Conservation (phyloP, 2,888 invertebrate species). For the Amphimallon solstitiale region DNA sequence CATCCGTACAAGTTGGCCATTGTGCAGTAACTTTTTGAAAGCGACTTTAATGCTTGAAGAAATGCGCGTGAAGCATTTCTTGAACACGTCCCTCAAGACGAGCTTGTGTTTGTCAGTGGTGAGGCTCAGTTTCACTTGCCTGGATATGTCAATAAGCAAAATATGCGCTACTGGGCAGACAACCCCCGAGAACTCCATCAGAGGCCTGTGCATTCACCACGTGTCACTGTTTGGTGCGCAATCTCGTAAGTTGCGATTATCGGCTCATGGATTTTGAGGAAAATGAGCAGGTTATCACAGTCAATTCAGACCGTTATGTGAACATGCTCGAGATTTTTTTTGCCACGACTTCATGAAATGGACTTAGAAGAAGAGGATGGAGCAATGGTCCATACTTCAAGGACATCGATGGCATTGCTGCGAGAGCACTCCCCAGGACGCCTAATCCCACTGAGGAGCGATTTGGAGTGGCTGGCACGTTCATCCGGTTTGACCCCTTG, state of each 20-base stretch:
- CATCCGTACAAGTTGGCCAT: too few species aligned
- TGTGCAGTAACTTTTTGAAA: too few species aligned
- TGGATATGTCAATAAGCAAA: not conserved
- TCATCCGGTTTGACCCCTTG: not conserved
- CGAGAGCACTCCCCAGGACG: not conserved
- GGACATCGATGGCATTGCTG: too few species aligned
- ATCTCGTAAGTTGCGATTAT: not conserved
- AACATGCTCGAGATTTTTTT: slow-evolving; percentile 16
- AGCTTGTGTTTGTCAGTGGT: too few species aligned
- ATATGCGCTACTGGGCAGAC: slow-evolving; percentile 8
- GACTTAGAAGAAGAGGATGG: not conserved
- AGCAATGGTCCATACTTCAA: not conserved
- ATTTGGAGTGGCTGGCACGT: not conserved
- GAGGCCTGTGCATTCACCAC: not conserved
- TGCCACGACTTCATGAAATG: slow-evolving; percentile 8
- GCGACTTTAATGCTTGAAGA: too few species aligned
- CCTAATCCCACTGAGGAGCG: too few species aligned
- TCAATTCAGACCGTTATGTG: slow-evolving; percentile 23
- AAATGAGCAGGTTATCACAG: slow-evolving; percentile 22
- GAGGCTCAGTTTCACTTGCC: not conserved
- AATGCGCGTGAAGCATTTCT: too few species aligned
- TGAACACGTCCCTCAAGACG: too few species aligned
- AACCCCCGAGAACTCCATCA: slow-evolving; percentile 7
- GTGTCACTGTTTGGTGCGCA: not conserved
- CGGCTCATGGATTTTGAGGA: slow-evolving; percentile 6